Base-by-base conservation (phyloP, 2,888 invertebrate genomes). In the Nephrotoma guestfalica region DNA sequence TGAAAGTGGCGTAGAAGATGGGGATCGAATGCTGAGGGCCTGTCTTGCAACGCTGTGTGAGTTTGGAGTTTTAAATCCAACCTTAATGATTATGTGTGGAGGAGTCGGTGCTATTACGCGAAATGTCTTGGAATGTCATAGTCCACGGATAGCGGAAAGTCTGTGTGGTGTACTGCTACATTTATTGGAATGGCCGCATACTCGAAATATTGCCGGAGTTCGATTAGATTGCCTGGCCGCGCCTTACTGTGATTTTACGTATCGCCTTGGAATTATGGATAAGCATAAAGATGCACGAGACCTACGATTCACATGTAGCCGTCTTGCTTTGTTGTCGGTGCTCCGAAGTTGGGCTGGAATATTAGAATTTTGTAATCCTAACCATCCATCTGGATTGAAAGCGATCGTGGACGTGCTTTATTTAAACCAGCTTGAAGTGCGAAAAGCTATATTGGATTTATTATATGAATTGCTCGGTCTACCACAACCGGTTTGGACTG, bases 331-430 rank as follows among this genome's bases (percentile, higher is more conserved):
- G 87, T 92, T 97, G 86, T 97, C 97, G 88, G 94, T 97, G 87
- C 91, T 98, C 87, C 94, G 97, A 88, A 98, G 98, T 88, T 99
- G 98, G 96, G 95, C 98, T 71, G 98, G 98, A 86, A 93, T 97
- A 88, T 92, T 97, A 87, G 96, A 97, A 91, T 96, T 97, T 92
- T 97, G 97, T 90, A 95, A 96, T 91, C 96, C 96, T 11, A 93
- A 93, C 89, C 94, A 95, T 89, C 92, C 94, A 87, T 95, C 95
- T 41, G 97, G 96, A 5, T 92, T 97, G 87, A 94, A 94, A 89
- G 95, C 97, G 86, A 94, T 97, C 88, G 95, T 96, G 41, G 95
- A 96, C 89, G 95, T 95, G 86, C 92, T 98, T 83, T 96, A 97
- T 91, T 94, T 98, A 89, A 96, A 97, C 89, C 95, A 97, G 90